Evolutionary conservation across 1,140 invertebrate genomes (phyloP), one percentile per base, ranked within the genome.

Genomic region (Panagrolaimus sp.): DNA sequence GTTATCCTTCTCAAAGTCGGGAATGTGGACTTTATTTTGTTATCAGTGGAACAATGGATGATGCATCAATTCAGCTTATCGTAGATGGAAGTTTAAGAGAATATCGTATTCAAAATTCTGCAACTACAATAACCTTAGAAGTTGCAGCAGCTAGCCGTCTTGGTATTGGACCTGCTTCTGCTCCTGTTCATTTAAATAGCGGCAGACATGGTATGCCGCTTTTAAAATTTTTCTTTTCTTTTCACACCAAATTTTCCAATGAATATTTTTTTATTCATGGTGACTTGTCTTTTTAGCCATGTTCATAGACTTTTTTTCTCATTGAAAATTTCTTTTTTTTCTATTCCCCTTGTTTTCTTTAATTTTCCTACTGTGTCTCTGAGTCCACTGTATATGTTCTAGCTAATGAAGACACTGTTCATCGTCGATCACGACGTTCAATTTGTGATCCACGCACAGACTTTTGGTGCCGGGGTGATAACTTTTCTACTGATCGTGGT

Each of bases 371-470:
- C 20, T 57, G 51, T 20, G 51, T 57, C 20, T 57, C 51, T 27
- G 27, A 57, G 51, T 57, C 51, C 51, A 57, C 51, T 57, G 63
- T 46, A 46, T 16, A 44, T 64, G 44, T 25, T 65, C 47, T 38
- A n/a, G n/a, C n/a, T n/a, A n/a, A n/a, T n/a, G 38, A 43, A 27
- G 42, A 16, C 14, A 27, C 31, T 66, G 38, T 14, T 63, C 47
- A 63, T 47, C 43, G 51, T 20, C 74, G 74, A 27, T 9, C 20
- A 38, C 47, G 51, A 25, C 74, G 76, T 57, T 74, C 74, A 46
- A 72, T 79, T 64, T 82, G 80, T 61, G 81, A 82, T 70, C 80
- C 80, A 23, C 70, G 77, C 38, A 83, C 76, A 14, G 80, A 82
- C 67, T 83, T 82, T 66, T 82, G 80, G 80, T 82, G 80, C 62